A percentile compares a stretch with the other conserved stretches of the same genome.
Conservation (phyloP, 2,113 vertebrate species). For the Passer domesticus region DNA sequence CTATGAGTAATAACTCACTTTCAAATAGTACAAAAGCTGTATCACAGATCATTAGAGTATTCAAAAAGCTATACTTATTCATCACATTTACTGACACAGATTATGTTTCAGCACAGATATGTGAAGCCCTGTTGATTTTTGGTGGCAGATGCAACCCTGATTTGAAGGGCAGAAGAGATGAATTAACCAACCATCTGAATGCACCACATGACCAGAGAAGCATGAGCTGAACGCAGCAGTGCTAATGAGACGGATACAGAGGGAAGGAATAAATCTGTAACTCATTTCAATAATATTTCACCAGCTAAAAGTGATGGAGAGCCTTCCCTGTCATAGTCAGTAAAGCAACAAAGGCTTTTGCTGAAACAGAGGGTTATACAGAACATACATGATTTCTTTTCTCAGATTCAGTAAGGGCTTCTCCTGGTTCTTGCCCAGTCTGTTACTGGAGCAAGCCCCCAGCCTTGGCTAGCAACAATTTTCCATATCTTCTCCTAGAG, state of each 20-base stretch:
- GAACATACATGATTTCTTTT: not conserved
- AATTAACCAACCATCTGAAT: constrained; percentile 59
- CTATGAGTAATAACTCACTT: constrained; percentile 23
- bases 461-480: not conserved
- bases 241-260: constrained; percentile 38
- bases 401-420: not conserved
- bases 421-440: not conserved
- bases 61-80: constrained; percentile 45
- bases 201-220: constrained; percentile 40
- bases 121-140: constrained; percentile 53
- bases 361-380: not conserved
- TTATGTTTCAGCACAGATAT: constrained; percentile 51
- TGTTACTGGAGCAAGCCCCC: not conserved
- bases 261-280: constrained; percentile 53
- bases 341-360: not conserved
- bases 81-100: constrained; percentile 46
- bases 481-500: not conserved
- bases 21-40: constrained; percentile 26
- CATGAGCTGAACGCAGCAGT: not conserved
- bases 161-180: constrained; percentile 61
- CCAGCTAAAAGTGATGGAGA: constrained; percentile 1
- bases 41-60: constrained; percentile 29
- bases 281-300: constrained; percentile 23
- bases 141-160: constrained; percentile 38
- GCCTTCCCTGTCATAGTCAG: not conserved